phyloP scores from a whole-genome alignment of 2,113 vertebrate genomes.

The Sander lucioperca region DNA sequence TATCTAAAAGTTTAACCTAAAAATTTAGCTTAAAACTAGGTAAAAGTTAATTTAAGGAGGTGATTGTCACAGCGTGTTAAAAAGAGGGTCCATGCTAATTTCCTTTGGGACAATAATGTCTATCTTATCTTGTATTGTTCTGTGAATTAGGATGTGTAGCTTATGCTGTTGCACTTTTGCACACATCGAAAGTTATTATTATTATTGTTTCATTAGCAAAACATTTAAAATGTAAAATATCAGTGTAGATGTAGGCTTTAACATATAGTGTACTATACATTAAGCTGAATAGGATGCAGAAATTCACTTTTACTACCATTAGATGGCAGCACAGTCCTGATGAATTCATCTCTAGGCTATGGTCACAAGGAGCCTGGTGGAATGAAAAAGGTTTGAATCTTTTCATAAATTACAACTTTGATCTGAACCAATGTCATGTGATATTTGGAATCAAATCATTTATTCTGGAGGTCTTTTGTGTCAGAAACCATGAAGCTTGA shows the following conservation, averaged over 20 bases:
- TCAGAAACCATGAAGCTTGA: not conserved
- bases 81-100: no score
- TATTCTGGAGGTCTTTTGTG: not conserved
- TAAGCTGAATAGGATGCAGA: not conserved
- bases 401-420: not conserved
- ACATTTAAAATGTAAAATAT: not conserved
- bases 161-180: not conserved
- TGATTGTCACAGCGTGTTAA: no score
- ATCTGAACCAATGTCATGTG: not conserved
- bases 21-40: no score
- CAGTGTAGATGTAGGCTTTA: not conserved
- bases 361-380: no score
- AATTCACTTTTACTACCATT: slow-evolving; percentile 7
- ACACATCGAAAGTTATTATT: not conserved
- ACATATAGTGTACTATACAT: not conserved
- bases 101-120: no score
- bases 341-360: not conserved
- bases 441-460: not conserved
- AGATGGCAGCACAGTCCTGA: slow-evolving; percentile 33
- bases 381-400: not conserved
- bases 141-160: no score
- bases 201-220: not conserved
- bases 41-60: no score
- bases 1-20: no score
- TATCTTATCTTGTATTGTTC: no score